phyloP scores from a whole-genome alignment of 2,888 invertebrate species.

The Steromphala cineraria region DNA sequence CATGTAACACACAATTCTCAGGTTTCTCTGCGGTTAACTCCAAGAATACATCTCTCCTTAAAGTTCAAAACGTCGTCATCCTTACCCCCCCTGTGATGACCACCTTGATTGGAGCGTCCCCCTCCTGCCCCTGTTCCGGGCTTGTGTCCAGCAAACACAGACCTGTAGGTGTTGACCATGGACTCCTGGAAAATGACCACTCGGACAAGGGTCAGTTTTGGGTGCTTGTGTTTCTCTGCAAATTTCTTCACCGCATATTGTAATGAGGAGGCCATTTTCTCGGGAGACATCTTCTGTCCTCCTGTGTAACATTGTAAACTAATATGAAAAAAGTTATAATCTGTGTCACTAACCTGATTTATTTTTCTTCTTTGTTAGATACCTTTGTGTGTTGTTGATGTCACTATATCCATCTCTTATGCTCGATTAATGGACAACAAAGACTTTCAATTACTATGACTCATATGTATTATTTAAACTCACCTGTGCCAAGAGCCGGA shows the following conservation, averaged over 20 bases:
- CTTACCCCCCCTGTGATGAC: not conserved
- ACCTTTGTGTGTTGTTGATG: too few species aligned
- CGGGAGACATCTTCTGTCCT: not conserved
- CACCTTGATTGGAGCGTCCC: not conserved
- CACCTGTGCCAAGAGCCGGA: conserved; percentile 21
- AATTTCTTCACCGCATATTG: not conserved
- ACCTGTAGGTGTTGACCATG: not conserved
- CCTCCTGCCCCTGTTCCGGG: not conserved
- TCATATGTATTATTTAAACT: too few species aligned
- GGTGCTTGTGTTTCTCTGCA: not conserved
- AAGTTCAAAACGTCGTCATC: not conserved
- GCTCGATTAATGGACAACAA: too few species aligned
- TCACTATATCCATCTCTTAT: too few species aligned
- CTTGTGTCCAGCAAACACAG: not conserved
- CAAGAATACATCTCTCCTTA: not conserved
- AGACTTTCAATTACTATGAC: too few species aligned
- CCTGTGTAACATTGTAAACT: not conserved
- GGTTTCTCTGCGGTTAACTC: too few species aligned
- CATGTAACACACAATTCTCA: too few species aligned
- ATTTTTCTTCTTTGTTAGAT: too few species aligned
- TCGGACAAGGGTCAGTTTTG: not conserved
- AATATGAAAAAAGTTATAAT: too few species aligned
- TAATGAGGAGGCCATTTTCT: not conserved
- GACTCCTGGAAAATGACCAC: conserved; percentile 17
- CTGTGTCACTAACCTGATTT: too few species aligned